Conservation (phyloP, 2,797 vertebrate species). For the Neosilurus mollespiculum region DNA sequence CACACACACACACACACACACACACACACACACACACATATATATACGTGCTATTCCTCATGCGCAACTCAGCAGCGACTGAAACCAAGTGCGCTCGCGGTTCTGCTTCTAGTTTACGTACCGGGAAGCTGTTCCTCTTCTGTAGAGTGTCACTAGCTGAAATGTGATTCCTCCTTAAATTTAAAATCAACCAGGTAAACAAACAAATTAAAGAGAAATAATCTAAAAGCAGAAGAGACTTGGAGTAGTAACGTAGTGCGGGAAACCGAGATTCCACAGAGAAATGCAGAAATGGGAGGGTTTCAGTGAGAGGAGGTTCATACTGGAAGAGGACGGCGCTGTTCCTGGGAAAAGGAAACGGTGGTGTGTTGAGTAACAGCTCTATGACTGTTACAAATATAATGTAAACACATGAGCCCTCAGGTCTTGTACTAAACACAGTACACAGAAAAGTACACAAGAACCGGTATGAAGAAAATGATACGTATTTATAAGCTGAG, state of each 20-base stretch:
- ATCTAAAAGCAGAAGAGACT: neutral
- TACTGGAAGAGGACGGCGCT: conserved; percentile 33
- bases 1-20: too few relatives aligned
- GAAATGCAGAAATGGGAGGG: conserved; percentile 18
- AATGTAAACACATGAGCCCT: neutral
- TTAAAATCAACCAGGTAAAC: too few relatives aligned
- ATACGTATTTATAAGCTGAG: too few relatives aligned
- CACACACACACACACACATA: too few relatives aligned
- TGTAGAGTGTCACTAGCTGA: neutral
- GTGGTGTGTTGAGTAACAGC: conserved; percentile 14
- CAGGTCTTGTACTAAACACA: neutral
- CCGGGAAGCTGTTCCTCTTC: neutral
- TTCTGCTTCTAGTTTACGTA: too few relatives aligned
- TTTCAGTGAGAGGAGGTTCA: conserved; percentile 26
- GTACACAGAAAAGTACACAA: neutral
- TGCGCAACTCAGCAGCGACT: too few relatives aligned
- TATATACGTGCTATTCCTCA: too few relatives aligned
- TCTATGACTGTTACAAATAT: too few relatives aligned
- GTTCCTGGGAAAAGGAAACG: conserved; percentile 27
- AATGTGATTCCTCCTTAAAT: neutral
- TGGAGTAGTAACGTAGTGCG: neutral
- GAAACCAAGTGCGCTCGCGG: too few relatives aligned
- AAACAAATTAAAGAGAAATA: neutral
- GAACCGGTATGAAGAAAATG: too few relatives aligned
- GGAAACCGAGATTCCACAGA: neutral